Evolutionary conservation across 2,888 invertebrate species (phyloP).

Genomic region (Pyrgus malvae): DNA sequence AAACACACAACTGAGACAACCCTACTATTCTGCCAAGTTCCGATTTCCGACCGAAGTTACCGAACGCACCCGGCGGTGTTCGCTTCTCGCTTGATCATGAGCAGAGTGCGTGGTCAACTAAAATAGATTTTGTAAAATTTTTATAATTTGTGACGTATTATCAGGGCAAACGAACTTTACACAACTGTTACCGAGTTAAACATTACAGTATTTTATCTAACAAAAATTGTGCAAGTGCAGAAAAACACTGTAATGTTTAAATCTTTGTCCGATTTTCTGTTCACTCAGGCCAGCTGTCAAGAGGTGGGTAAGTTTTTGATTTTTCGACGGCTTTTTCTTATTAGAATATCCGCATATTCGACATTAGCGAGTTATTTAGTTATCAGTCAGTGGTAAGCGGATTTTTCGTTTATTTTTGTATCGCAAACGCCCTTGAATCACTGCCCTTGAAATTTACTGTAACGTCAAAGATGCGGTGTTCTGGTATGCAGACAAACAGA

Average conservation of each 20-base stretch:
- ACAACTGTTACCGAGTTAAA: constrained; percentile 48
- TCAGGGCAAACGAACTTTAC: constrained; percentile 63
- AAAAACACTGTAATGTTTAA: constrained; percentile 84
- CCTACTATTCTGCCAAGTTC: constrained; percentile 27
- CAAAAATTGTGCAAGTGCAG: constrained; percentile 54
- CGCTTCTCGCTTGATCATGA: constrained; percentile 55
- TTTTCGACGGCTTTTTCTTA: constrained; percentile 23
- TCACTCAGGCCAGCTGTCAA: constrained; percentile 86
- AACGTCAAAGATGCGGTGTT: constrained; percentile 50
- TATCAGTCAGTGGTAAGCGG: constrained; percentile 35
- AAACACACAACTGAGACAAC: constrained; percentile 4
- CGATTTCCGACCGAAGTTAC: constrained; percentile 27
- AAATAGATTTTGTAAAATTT: constrained; percentile 76
- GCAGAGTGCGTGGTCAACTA: constrained; percentile 66
- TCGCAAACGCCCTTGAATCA: constrained; percentile 58
- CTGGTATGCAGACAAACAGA: constrained; percentile 26
- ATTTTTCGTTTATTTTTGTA: constrained; percentile 35
- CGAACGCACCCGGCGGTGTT: constrained; percentile 52
- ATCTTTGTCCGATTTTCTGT: constrained; percentile 82
- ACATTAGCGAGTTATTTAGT: constrained; percentile 5
- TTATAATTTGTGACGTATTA: constrained; percentile 72
- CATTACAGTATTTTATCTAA: constrained; percentile 50
- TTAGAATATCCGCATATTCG: constrained; percentile 22
- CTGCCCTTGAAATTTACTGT: constrained; percentile 66
- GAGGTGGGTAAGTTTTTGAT: constrained; percentile 87